Evolutionary conservation across 1,140 invertebrate species (phyloP).

Genomic region (Tyrophagus putrescentiae): DNA sequence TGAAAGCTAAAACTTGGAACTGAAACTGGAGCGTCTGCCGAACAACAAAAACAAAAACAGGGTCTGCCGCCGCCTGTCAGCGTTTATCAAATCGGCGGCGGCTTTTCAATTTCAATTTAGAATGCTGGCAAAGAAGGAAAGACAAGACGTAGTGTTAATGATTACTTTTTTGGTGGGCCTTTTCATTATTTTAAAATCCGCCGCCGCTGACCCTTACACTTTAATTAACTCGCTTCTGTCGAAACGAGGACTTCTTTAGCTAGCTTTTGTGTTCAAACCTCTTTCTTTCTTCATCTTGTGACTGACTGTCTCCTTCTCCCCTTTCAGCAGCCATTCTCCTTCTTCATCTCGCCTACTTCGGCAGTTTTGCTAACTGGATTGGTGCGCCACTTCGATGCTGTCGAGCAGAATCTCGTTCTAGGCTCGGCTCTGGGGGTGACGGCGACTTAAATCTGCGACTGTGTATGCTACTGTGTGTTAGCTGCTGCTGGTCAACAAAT

Average conservation of each 20-base stretch:
- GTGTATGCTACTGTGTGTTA: not conserved
- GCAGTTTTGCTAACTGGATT: not conserved
- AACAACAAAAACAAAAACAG: too few species aligned
- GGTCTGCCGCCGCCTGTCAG: too few species aligned
- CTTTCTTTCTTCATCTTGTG: not conserved
- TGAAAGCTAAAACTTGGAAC: too few species aligned
- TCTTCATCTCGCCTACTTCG: not conserved
- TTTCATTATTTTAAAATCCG: not conserved
- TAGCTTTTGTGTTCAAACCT: not conserved
- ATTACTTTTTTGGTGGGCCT: not conserved
- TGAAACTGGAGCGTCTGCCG: too few species aligned
- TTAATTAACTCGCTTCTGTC: not conserved
- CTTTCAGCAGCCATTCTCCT: not conserved
- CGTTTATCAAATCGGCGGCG: too few species aligned
- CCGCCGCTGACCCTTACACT: not conserved
- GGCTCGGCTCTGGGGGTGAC: not conserved
- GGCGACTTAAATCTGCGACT: not conserved
- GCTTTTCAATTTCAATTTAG: too few species aligned
- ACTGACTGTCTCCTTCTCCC: not conserved
- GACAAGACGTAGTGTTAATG: not conserved
- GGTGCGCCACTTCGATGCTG: not conserved
- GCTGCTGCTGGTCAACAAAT: not conserved
- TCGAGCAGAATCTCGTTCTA: not conserved
- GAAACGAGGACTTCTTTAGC: not conserved
- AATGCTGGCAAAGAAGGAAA: not conserved